Conservation (phyloP, 2,888 invertebrate genomes). For the Dryomyza anilis region DNA sequence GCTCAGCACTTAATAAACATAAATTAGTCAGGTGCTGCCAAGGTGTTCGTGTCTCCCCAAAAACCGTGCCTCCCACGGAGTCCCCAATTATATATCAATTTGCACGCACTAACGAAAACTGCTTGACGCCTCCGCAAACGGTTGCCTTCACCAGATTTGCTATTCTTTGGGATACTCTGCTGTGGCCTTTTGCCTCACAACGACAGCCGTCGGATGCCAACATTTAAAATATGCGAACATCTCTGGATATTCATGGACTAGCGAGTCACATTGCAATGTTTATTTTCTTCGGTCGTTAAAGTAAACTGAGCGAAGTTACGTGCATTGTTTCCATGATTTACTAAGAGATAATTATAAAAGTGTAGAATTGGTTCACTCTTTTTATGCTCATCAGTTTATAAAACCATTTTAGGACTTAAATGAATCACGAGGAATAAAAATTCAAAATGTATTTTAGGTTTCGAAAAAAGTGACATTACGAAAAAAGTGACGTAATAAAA, state of each 20-base stretch:
- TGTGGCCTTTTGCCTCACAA: neutral
- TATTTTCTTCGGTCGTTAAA: neutral
- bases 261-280: too few relatives aligned
- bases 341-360: too few relatives aligned
- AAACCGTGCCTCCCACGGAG: neutral
- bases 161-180: constrained; percentile 5
- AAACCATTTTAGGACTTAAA: too few relatives aligned
- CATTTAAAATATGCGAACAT: neutral
- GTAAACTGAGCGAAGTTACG: neutral
- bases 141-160: constrained; percentile 21
- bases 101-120: constrained; percentile 28
- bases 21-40: constrained; percentile 53
- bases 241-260: too few relatives aligned
- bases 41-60: constrained; percentile 1
- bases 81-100: constrained; percentile 33
- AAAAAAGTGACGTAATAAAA: too few relatives aligned
- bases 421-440: too few relatives aligned
- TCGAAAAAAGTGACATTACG: too few relatives aligned
- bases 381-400: too few relatives aligned
- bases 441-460: too few relatives aligned
- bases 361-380: too few relatives aligned
- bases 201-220: neutral
- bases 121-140: constrained; percentile 22
- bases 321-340: too few relatives aligned
- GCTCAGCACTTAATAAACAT: constrained; percentile 53